phyloP scores from a whole-genome alignment of 2,113 vertebrate genomes.

The Oreochromis tanganicae region DNA sequence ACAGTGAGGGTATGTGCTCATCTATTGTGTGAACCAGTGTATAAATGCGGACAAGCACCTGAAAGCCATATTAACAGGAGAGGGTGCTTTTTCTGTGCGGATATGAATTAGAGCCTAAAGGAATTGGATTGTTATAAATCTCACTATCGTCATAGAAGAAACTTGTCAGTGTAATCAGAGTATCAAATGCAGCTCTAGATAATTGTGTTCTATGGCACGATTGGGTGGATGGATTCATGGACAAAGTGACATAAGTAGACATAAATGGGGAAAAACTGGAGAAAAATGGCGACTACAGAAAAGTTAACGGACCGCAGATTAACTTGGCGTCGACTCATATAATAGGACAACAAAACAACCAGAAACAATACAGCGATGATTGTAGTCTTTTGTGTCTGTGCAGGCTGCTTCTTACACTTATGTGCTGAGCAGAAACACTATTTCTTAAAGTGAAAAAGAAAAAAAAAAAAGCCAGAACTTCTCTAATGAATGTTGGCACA shows the following conservation, averaged over 20 bases:
- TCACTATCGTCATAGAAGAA: neutral
- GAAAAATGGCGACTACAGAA: neutral
- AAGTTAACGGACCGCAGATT: neutral
- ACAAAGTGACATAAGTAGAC: neutral
- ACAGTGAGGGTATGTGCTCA: neutral
- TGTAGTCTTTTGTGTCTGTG: neutral
- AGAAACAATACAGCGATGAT: neutral
- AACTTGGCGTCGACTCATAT: neutral
- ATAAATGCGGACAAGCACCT: slow-evolving; percentile 3
- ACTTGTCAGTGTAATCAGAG: neutral
- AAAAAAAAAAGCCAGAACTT: accelerated
- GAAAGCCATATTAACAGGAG: slow-evolving; percentile 26
- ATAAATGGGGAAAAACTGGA: neutral
- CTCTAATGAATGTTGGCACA: neutral
- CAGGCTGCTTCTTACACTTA: neutral
- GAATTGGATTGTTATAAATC: neutral
- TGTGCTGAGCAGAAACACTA: neutral
- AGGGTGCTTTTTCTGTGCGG: neutral
- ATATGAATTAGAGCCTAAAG: neutral
- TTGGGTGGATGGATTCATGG: neutral
- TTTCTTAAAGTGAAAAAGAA: neutral
- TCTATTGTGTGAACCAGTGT: neutral
- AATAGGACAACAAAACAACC: neutral
- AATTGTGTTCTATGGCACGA: neutral
- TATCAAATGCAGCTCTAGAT: neutral